A percentile compares a stretch with the other conserved stretches of the same genome.
phyloP scores from a whole-genome alignment of 2,888 invertebrate genomes.

The Agrotis exclamationis region DNA sequence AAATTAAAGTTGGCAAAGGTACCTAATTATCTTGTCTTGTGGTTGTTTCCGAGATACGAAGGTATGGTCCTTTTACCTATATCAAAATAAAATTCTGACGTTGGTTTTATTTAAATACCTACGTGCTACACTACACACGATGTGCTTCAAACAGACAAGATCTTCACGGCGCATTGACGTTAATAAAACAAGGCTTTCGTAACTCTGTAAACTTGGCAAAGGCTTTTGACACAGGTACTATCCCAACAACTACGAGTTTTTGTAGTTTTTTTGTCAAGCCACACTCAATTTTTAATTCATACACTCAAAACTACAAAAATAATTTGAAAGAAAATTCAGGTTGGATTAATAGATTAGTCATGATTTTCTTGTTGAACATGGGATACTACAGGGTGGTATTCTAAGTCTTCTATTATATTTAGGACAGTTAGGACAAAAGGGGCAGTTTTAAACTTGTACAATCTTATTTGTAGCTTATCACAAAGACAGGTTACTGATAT shows the following conservation, averaged over 20 bases:
- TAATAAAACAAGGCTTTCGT: background rate
- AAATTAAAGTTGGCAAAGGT: slow-evolving; percentile 8
- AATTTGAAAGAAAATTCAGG: background rate
- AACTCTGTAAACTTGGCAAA: background rate
- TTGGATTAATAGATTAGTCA: background rate
- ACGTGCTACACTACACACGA: slow-evolving; percentile 10
- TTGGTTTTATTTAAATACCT: background rate
- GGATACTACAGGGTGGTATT: slow-evolving; percentile 9
- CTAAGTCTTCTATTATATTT: background rate
- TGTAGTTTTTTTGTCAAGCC: too few relatives aligned
- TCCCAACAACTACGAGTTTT: too few relatives aligned
- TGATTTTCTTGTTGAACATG: too few relatives aligned
- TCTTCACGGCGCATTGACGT: background rate
- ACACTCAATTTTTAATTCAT: background rate
- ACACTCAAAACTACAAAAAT: background rate
- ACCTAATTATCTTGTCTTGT: slow-evolving; percentile 15
- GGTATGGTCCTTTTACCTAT: background rate
- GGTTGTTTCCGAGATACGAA: slow-evolving; percentile 5
- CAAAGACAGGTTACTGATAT: slow-evolving; percentile 15
- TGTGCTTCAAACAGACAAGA: background rate
- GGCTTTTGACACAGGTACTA: slow-evolving; percentile 3
- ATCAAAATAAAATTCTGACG: background rate
- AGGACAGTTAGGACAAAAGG: background rate
- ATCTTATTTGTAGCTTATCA: background rate
- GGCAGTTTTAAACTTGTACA: too few relatives aligned